Base-by-base conservation (phyloP, 2,888 invertebrate genomes). In the Panopea generosa region DNA sequence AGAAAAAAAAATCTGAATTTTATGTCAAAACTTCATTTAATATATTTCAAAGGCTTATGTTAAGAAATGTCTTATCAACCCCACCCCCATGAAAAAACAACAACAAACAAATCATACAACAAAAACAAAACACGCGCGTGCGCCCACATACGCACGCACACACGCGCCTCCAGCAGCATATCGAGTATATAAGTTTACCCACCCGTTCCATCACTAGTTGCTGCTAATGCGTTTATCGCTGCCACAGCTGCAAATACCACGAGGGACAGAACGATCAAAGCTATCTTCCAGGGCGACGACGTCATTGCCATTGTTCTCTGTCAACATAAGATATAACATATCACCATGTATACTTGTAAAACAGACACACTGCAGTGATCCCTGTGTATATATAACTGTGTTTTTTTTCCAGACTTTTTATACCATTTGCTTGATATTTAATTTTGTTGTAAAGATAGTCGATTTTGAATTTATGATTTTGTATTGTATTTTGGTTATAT, bases 271-370 rank as follows among this genome's bases (percentile, higher is more conserved):
- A 62, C 24, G 7, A 62, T 62, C 24, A 29, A 14, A 11, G 26
- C 33, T 18, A 62, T 62, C 62, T 62, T 62, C 29, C 50, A 14
- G 4, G n/a, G n/a, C n/a, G n/a, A n/a, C n/a, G n/a, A n/a, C n/a
- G n/a, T n/a, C n/a, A n/a, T n/a, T n/a, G 52, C 52, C 52, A 62
- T 62, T 14, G 20, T 62, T n/a, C 50, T 49, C 61, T 61, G 61
- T 18, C 9, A 33, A 52, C 20, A 52, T 6, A 38, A 40, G 40
- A 40, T n/a, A n/a, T n/a, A n/a, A n/a, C n/a, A n/a, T n/a, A n/a
- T n/a, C n/a, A n/a, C n/a, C n/a, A n/a, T n/a, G n/a, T n/a, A n/a
- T n/a, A n/a, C n/a, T n/a, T n/a, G n/a, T n/a, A n/a, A n/a, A n/a
- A n/a, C n/a, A n/a, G n/a, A n/a, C n/a, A n/a, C n/a, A n/a, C n/a